phyloP scores from a whole-genome alignment of 2,113 vertebrate genomes.

The Prionailurus viverrinus region DNA sequence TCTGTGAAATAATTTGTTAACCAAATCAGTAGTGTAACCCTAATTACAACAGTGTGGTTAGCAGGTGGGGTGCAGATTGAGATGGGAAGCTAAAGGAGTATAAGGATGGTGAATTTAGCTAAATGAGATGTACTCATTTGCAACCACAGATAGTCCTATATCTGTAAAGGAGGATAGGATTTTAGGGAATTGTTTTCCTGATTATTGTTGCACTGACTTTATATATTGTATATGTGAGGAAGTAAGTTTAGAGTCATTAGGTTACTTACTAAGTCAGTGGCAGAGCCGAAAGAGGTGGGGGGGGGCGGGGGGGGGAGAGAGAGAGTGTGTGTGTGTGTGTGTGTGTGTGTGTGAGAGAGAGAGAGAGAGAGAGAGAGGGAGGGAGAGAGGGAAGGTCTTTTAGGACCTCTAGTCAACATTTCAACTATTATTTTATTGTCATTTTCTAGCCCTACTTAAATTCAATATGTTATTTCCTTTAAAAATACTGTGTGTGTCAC shows the following conservation, averaged over 20 bases:
- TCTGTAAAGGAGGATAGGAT: neutral
- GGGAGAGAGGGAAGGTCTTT: neutral
- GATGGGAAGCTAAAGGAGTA: neutral
- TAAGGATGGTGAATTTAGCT: neutral
- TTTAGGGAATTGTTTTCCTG: neutral
- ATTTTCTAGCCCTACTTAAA: neutral
- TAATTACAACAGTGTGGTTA: neutral
- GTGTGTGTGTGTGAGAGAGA: neutral
- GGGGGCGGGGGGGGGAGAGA: too few relatives aligned
- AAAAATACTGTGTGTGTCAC: neutral
- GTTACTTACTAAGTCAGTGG: neutral
- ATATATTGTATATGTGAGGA: neutral
- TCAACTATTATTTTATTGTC: conserved; percentile 1
- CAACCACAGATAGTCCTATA: neutral
- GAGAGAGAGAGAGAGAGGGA: neutral
- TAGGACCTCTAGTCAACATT: neutral
- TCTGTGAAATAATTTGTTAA: neutral
- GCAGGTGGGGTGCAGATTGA: neutral
- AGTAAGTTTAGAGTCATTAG: neutral
- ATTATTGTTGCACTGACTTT: neutral
- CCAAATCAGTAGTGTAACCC: neutral
- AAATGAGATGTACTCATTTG: neutral
- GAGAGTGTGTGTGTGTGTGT: neutral
- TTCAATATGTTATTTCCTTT: conserved; percentile 24
- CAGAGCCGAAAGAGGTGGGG: neutral